Base-by-base conservation (phyloP, 2,888 invertebrate genomes). In the Papilio gigon region DNA sequence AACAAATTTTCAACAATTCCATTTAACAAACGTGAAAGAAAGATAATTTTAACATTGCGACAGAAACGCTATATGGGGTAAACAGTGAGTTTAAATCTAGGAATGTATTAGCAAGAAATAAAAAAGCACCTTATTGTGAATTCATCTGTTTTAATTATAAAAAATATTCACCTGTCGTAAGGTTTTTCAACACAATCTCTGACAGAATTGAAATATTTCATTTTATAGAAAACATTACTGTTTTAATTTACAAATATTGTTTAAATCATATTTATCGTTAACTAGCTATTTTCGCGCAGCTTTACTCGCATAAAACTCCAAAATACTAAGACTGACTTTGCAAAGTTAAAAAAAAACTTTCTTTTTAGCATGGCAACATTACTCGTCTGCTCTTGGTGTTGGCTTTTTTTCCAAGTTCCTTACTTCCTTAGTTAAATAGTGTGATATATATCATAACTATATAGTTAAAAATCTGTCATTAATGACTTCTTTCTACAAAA, bases 1-100 rank as follows among this genome's bases (percentile, higher is more conserved):
- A 84, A 84, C 79, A 84, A 86, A 85, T 84, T 85, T 87, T 85
- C 74, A 90, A 90, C 89, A 90, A 90, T 87, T 87, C 85, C 84
- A 84, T 84, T 80, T 82, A 75, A 72, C 74, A 77, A 75, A 80
- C 74, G 80, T 76, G 77, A 78, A 77, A 70, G 71, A 35, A 47
- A 33, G 17, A 22, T 20, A 63, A 35, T 50, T 56, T 56, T 56
- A 56, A 56, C 53, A 56, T 56, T 56, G 53, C 30, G 64, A 25
- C 30, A 37, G 20, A 27, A 35, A 20, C 44, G 50, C 44, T n/a
- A 25, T 42, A 20, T 9, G 17, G 33, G 27, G 60, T 25, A 33
- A 30, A 25, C 62, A 40, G 27, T 56, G 33, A 25, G 77, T 73
- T 75, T 73, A 78, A 80, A 83, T 77, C 76, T 78, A 88, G 89